These are phyloP conservation scores for Callopanchax toddi DNA, from an alignment of 2,113 vertebrate genomes.

Conservation along the genomic window DNA sequence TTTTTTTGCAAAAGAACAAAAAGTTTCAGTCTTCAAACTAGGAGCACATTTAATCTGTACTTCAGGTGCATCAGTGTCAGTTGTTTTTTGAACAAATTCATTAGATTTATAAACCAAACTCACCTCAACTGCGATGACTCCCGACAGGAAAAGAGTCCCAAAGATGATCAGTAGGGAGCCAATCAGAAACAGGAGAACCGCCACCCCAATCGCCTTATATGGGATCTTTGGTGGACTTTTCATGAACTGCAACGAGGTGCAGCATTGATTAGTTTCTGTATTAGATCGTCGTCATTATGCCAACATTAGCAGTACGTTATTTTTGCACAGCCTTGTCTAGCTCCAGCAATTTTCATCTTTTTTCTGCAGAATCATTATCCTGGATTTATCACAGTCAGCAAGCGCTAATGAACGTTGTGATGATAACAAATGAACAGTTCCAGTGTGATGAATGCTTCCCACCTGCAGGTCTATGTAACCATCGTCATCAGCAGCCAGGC, in stretches of 20 bases:
- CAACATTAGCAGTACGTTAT: background rate
- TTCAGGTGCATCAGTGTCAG: background rate
- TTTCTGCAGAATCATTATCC: background rate
- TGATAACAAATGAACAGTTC: background rate
- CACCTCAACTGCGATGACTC: slow-evolving; percentile 89
- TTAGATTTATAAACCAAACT: slow-evolving; percentile 55
- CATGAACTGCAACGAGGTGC: slow-evolving; percentile 85
- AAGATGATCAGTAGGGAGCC: slow-evolving; percentile 92
- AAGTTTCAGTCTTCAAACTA: slow-evolving; percentile 6
- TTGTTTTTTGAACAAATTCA: background rate
- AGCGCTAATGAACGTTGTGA: background rate
- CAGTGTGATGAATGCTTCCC: slow-evolving; percentile 6
- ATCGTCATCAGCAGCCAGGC: slow-evolving; percentile 88
- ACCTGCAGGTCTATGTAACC: slow-evolving; percentile 98
- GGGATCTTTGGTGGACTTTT: slow-evolving; percentile 93
- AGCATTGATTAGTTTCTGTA: background rate
- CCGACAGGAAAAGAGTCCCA: slow-evolving; percentile 89
- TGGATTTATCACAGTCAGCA: slow-evolving; percentile 9
- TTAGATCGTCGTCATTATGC: background rate
- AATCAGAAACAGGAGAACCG: slow-evolving; percentile 89
- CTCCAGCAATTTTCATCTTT: background rate
- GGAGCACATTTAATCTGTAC: background rate
- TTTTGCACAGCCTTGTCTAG: background rate
- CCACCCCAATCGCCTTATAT: slow-evolving; percentile 93
- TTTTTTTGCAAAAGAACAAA: background rate